These are phyloP conservation scores for Hucho hucho DNA, from an alignment of 2,113 vertebrate genomes.

Conservation along the genomic window DNA sequence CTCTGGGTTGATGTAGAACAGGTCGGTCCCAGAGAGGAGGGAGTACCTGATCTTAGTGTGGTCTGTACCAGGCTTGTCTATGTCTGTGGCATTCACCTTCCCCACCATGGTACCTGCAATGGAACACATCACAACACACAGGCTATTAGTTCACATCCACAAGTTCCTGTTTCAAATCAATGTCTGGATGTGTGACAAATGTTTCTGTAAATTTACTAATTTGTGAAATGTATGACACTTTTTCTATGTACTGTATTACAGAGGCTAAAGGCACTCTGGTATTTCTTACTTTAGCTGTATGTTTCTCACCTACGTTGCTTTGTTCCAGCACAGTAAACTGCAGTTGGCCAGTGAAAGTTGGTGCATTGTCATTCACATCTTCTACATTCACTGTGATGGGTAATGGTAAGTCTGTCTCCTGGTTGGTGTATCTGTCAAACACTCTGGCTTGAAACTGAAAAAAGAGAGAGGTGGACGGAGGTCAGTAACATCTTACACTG, in stretches of 20 bases:
- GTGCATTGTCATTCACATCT: constrained; percentile 86
- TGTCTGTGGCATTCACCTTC: constrained; percentile 77
- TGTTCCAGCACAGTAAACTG: constrained; percentile 77
- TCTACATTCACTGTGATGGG: constrained; percentile 71
- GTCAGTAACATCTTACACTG: not conserved
- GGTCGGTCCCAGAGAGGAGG: constrained; percentile 52
- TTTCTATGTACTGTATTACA: too few relatives aligned
- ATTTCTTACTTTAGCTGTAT: not conserved
- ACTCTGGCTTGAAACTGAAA: constrained; percentile 75
- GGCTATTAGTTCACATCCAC: not conserved
- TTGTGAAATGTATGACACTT: too few relatives aligned
- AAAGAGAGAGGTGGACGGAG: not conserved
- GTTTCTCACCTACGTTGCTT: constrained; percentile 70
- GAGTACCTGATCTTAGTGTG: constrained; percentile 77
- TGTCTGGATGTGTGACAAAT: not conserved
- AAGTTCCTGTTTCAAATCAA: not conserved
- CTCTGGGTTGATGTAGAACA: constrained; percentile 71
- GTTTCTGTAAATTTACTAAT: too few relatives aligned
- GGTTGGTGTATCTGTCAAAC: constrained; percentile 43
- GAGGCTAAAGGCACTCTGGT: too few relatives aligned
- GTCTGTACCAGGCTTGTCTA: constrained; percentile 66
- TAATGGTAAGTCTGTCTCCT: constrained; percentile 71
- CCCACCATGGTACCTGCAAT: constrained; percentile 77
- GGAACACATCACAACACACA: not conserved
- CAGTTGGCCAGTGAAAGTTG: constrained; percentile 65